Percentiles rank a stretch among this genome's conserved stretches.
Evolutionary conservation across 1,140 invertebrate genomes (phyloP).

Genomic region (Battus philenor): DNA sequence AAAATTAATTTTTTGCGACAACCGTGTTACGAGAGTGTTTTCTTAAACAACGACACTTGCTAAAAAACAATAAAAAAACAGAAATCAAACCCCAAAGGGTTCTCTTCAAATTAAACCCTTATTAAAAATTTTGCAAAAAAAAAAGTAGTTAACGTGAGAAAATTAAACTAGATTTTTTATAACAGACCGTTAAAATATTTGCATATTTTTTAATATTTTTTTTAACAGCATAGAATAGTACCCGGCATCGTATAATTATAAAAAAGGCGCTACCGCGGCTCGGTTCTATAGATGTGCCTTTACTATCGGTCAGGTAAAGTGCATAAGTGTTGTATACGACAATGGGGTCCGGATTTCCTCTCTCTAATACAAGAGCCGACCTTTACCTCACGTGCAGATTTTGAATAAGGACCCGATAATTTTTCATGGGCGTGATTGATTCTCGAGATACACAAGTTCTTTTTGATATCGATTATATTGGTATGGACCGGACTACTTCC

Average conservation of each 20-base stretch:
- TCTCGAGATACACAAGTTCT: slow-evolving; percentile 60
- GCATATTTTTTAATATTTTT: slow-evolving; percentile 45
- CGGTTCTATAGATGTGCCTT: slow-evolving; percentile 45
- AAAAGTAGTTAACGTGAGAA: slow-evolving; percentile 68
- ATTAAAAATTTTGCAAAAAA: slow-evolving; percentile 67
- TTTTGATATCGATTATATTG: slow-evolving; percentile 45
- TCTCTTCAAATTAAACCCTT: slow-evolving; percentile 75
- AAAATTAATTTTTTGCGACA: slow-evolving; percentile 72
- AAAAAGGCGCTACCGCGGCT: slow-evolving; percentile 43
- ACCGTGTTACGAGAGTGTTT: slow-evolving; percentile 71
- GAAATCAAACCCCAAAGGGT: slow-evolving; percentile 72
- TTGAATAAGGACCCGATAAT: slow-evolving; percentile 52
- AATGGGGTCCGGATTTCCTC: slow-evolving; percentile 72
- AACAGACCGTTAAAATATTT: slow-evolving; percentile 66
- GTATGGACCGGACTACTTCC: slow-evolving; percentile 30
- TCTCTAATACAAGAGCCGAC: slow-evolving; percentile 64
- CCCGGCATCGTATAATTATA: slow-evolving; percentile 68
- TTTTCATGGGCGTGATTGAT: slow-evolving; percentile 72
- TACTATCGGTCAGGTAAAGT: slow-evolving; percentile 68
- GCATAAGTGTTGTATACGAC: slow-evolving; percentile 58
- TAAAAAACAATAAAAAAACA: slow-evolving; percentile 39
- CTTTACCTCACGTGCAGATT: slow-evolving; percentile 70
- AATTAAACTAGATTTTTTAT: slow-evolving; percentile 57
- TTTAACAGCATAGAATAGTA: slow-evolving; percentile 24
- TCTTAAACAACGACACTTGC: slow-evolving; percentile 52